phyloP scores from a whole-genome alignment of 2,797 vertebrate genomes.

The Macroramphosus scolopax region DNA sequence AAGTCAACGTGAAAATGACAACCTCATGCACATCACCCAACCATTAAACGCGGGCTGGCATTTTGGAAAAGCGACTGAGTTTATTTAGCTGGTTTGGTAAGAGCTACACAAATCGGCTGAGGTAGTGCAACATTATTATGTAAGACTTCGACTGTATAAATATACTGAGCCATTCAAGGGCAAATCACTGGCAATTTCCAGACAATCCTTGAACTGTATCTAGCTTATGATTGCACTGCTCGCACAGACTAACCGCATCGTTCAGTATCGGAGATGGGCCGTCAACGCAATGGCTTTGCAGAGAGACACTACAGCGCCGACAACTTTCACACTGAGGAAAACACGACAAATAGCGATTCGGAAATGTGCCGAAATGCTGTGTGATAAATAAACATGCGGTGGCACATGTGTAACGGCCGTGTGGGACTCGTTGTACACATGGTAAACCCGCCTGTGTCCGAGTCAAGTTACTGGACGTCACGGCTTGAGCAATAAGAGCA shows the following conservation, averaged over 20 bases:
- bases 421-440: constrained; percentile 58
- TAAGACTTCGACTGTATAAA: constrained; percentile 50
- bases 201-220: constrained; percentile 26
- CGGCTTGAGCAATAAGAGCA: constrained; percentile 71
- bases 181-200: constrained; percentile 37
- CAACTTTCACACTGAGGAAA: constrained; percentile 74
- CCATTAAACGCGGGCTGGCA: background rate
- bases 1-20: constrained; percentile 24
- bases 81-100: constrained; percentile 21
- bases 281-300: constrained; percentile 61
- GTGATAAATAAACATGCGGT: constrained; percentile 16
- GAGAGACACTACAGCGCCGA: constrained; percentile 54
- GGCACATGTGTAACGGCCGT: constrained; percentile 8
- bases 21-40: background rate
- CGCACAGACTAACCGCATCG: constrained; percentile 46
- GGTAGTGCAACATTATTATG: constrained; percentile 63
- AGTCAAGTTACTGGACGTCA: constrained; percentile 84
- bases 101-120: constrained; percentile 27
- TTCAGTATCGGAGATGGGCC: constrained; percentile 62
- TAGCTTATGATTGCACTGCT: constrained; percentile 31
- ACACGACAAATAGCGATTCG: constrained; percentile 17
- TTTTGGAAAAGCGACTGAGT: constrained; percentile 7
- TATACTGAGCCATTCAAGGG: constrained; percentile 30
- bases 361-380: constrained; percentile 2
- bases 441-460: constrained; percentile 67